A percentile compares a stretch with the other conserved stretches of the same genome.
These are phyloP conservation scores for Anguilla marmorata DNA, from an alignment of 2,797 vertebrate species.

Conservation along the genomic window DNA sequence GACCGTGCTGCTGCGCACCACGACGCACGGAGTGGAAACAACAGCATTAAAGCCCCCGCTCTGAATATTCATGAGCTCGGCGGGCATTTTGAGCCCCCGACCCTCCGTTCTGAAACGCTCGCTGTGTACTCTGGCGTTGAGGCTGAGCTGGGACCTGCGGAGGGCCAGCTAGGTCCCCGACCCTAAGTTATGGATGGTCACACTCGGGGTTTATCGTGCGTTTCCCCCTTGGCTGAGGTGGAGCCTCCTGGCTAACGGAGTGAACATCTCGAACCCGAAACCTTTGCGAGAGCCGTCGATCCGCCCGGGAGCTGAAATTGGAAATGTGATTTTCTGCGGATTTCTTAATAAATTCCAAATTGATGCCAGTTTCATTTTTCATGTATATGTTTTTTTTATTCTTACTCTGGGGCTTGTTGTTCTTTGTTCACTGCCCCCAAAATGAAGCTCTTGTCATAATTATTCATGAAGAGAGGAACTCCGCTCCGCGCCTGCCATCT, in stretches of 20 bases:
- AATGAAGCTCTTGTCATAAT: slow-evolving; percentile 42
- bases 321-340: slow-evolving; percentile 15
- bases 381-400: background rate
- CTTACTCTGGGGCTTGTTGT: slow-evolving; percentile 34
- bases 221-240: slow-evolving; percentile 60
- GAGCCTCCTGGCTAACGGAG: slow-evolving; percentile 50
- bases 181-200: slow-evolving; percentile 73
- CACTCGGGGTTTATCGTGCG: slow-evolving; percentile 55
- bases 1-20: background rate
- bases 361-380: slow-evolving; percentile 9
- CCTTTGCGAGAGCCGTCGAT: slow-evolving; percentile 59
- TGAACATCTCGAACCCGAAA: slow-evolving; percentile 55
- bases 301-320: slow-evolving; percentile 42
- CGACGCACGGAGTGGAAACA: slow-evolving; percentile 46
- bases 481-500: slow-evolving; percentile 75
- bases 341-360: slow-evolving; percentile 15
- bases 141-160: slow-evolving; percentile 55
- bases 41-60: slow-evolving; percentile 60
- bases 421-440: slow-evolving; percentile 34
- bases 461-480: slow-evolving; percentile 40
- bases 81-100: slow-evolving; percentile 52
- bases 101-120: slow-evolving; percentile 59
- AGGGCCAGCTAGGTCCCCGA: slow-evolving; percentile 58
- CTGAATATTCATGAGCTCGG: slow-evolving; percentile 76
- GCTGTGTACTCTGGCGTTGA: slow-evolving; percentile 70